Percentiles rank a stretch among this genome's conserved stretches.
Conservation (phyloP, 2,113 vertebrate species). For the Caranx melampygus region DNA sequence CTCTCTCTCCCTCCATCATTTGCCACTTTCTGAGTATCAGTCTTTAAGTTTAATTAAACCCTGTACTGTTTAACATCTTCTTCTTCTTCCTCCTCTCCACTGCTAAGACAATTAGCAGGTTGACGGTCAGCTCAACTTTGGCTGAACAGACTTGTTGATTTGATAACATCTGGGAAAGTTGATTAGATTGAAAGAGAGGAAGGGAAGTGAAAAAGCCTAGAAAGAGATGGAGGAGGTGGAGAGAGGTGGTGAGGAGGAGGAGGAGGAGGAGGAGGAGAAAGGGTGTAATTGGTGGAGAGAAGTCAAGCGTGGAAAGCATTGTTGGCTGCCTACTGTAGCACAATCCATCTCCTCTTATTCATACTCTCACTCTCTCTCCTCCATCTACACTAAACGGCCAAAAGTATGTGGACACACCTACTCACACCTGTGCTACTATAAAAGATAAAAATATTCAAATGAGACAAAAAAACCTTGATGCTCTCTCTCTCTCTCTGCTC, state of each 20-base stretch:
- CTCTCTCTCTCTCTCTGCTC: background rate
- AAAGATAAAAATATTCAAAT: background rate
- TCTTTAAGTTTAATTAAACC: background rate
- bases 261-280: conserved; percentile 50
- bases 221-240: background rate
- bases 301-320: conserved; percentile 65
- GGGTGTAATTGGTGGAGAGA: conserved; percentile 69
- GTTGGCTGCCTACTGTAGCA: conserved; percentile 66
- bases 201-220: background rate
- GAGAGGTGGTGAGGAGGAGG: conserved; percentile 6
- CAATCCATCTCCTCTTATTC: conserved; percentile 45
- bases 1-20: no score
- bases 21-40: no score
- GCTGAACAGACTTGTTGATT: conserved; percentile 41
- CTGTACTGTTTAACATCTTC: background rate
- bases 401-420: background rate
- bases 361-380: conserved; percentile 23
- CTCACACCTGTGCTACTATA: background rate
- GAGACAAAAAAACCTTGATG: background rate
- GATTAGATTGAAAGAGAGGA: background rate
- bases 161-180: conserved; percentile 49
- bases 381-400: background rate
- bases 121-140: conserved; percentile 13
- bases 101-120: conserved; percentile 17
- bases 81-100: background rate